Evolutionary conservation across 1,140 invertebrate genomes (phyloP).

Genomic region (Drosophila sucinea): DNA sequence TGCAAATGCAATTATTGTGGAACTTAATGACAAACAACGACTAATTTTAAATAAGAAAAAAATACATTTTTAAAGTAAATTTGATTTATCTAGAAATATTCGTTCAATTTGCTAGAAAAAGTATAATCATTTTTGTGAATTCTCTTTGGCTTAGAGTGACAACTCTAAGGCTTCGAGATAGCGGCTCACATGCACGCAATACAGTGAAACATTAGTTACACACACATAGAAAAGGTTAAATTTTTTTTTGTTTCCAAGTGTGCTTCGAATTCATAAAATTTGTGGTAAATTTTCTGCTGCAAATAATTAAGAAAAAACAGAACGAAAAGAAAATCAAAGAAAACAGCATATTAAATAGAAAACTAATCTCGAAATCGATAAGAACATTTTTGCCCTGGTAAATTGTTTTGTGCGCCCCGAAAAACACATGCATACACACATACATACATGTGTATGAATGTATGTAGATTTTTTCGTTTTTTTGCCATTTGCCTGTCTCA

Average conservation of each 20-base stretch:
- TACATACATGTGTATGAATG: neutral
- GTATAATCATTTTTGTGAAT: neutral
- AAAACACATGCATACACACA: neutral
- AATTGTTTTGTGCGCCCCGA: slow-evolving; percentile 6
- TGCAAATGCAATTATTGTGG: neutral
- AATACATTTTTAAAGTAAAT: neutral
- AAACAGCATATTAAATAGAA: slow-evolving; percentile 9
- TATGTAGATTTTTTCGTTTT: slow-evolving; percentile 11
- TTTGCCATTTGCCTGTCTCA: slow-evolving; percentile 10
- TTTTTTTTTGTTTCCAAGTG: slow-evolving; percentile 58
- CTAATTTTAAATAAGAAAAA: neutral
- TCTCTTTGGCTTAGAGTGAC: slow-evolving; percentile 18
- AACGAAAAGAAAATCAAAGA: neutral
- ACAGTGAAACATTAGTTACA: slow-evolving; percentile 46
- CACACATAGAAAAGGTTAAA: slow-evolving; percentile 53
- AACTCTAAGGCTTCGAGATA: slow-evolving; percentile 48
- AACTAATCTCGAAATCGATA: slow-evolving; percentile 7
- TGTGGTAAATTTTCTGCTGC: slow-evolving; percentile 49
- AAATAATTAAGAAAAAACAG: slow-evolving; percentile 20
- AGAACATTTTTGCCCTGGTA: slow-evolving; percentile 14
- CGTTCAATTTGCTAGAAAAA: neutral
- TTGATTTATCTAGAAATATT: neutral
- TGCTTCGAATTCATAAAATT: slow-evolving; percentile 66
- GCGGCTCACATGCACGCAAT: slow-evolving; percentile 58
- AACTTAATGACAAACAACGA: neutral